Conservation (phyloP, 2,888 invertebrate genomes). For the Brachylomia viminalis region DNA sequence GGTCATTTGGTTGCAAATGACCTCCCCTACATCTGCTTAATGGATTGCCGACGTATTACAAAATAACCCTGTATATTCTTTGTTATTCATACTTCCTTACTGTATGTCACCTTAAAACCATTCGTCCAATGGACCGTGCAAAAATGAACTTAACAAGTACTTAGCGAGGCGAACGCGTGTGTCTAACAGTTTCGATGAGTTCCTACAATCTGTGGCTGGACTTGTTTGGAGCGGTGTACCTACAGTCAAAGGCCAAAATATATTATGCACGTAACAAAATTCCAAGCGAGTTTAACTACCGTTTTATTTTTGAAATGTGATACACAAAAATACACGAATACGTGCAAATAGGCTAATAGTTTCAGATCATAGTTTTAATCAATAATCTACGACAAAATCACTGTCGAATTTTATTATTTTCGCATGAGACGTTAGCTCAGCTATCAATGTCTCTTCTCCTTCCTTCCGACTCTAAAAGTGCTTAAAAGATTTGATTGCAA, state of each 20-base stretch:
- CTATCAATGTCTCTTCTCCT: neutral
- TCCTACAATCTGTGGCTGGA: conserved; percentile 19
- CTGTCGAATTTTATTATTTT: too few relatives aligned
- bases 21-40: too few relatives aligned
- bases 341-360: neutral
- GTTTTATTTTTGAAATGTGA: neutral
- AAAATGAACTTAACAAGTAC: conserved; percentile 63
- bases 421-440: too few relatives aligned
- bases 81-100: neutral
- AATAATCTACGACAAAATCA: too few relatives aligned
- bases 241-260: neutral
- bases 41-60: too few relatives aligned
- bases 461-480: neutral
- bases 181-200: conserved; percentile 57
- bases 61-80: neutral
- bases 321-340: neutral
- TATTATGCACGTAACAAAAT: too few relatives aligned
- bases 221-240: conserved; percentile 32
- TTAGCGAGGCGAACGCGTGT: conserved; percentile 55
- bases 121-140: conserved; percentile 43
- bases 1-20: too few relatives aligned
- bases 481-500: neutral
- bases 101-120: conserved; percentile 33
- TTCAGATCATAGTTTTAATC: too few relatives aligned
- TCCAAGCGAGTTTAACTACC: neutral